phyloP scores from a whole-genome alignment of 2,888 invertebrate genomes.

The Embidobia sp. region DNA sequence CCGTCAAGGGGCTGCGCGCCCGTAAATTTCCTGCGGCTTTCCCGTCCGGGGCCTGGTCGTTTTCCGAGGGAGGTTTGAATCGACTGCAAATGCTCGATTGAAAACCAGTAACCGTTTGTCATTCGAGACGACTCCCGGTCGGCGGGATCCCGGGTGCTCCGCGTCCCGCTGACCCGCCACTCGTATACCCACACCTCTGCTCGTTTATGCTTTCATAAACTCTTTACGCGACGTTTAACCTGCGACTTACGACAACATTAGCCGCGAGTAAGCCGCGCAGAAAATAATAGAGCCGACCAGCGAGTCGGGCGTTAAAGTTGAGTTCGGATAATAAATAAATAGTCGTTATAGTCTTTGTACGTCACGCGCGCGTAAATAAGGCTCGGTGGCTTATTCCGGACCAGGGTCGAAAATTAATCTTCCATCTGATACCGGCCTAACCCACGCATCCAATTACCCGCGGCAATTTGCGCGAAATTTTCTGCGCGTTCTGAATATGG shows the following conservation, averaged over 20 bases:
- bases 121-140: constrained; percentile 40
- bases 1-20: constrained; percentile 8
- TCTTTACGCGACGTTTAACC: constrained; percentile 67
- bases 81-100: constrained; percentile 31
- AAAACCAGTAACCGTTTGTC: constrained; percentile 43
- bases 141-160: constrained; percentile 16
- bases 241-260: constrained; percentile 67
- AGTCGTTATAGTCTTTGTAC: constrained; percentile 60
- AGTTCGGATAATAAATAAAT: constrained; percentile 64
- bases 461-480: constrained; percentile 66
- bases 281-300: constrained; percentile 54
- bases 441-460: constrained; percentile 71
- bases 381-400: constrained; percentile 63
- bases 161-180: constrained; percentile 14
- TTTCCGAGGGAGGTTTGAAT: neutral
- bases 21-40: constrained; percentile 19
- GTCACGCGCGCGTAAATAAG: constrained; percentile 58
- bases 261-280: constrained; percentile 47
- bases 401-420: constrained; percentile 70
- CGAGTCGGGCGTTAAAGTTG: constrained; percentile 43
- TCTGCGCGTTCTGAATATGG: constrained; percentile 58
- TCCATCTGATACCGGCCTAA: constrained; percentile 53
- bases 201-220: constrained; percentile 69
- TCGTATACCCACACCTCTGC: constrained; percentile 47
- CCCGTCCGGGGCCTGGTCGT: neutral